Base-by-base conservation (phyloP, 2,797 vertebrate genomes). In the Pangasius krempfi region DNA sequence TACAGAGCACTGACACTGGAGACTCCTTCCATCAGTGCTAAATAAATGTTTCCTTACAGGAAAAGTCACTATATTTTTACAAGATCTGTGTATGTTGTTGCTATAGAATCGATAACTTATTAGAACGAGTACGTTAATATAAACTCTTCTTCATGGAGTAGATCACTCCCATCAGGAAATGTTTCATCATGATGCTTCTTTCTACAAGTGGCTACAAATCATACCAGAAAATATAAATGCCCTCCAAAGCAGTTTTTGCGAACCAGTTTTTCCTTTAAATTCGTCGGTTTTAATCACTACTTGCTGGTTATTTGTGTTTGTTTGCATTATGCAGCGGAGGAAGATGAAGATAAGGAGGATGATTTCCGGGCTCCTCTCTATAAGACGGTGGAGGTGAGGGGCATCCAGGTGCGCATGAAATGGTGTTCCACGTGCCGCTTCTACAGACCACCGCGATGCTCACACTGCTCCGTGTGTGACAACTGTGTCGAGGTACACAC, bases 381-480 rank as follows among this genome's bases (percentile, higher is more conserved):
- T 93, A 99, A 99, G 94, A 99, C 98, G 0, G 98, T 99, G 94
- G 98, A 99, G 94, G 98, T 99, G 94, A 97, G 97, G 92, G 97
- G 97, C 85, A 99, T 99, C 91, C 98, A 99, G 94, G 98, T 98
- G 94, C 97, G 98, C 94, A 99, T 99, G 98, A 99, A 99, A 88
- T 99, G 98, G 98, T 99, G 98, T 9, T 98, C 98, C 0, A 99
- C 98, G 79, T 99, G 98, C 93, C 98, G 98, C 89, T 99, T 99
- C 95, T 99, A 99, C 95, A 97, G 98, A 4, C 98, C 98, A 0
- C 98, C 98, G 0, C 97, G 98, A 90, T 99, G 98, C 93, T 99
- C 98, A 3, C 98, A 99, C 94, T 99, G 98, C 95, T 99, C 98
- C 4, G 98, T 99, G 91, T 99, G 98, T 3, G 98, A 99, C 96